Evolutionary conservation across 2,113 vertebrate genomes (phyloP).

Genomic region (Felis chaus): DNA sequence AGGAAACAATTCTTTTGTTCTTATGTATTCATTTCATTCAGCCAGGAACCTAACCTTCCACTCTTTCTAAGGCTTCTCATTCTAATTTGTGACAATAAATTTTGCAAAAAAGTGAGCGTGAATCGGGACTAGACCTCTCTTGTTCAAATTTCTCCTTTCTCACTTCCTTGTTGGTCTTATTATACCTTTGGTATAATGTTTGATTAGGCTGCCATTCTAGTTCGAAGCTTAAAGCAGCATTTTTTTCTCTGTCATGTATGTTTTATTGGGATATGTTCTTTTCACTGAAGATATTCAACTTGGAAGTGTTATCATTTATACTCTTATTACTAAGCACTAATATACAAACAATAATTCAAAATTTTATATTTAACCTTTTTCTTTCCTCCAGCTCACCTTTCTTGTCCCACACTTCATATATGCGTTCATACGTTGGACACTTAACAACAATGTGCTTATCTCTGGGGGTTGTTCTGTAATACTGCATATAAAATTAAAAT

Average conservation of each 20-base stretch:
- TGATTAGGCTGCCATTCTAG: background rate
- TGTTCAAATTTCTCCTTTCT: background rate
- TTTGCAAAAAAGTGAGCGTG: background rate
- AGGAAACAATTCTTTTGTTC: background rate
- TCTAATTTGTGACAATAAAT: background rate
- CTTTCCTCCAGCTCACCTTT: background rate
- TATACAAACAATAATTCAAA: background rate
- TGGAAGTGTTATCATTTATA: background rate
- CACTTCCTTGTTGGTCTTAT: background rate
- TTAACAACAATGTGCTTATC: conserved; percentile 24
- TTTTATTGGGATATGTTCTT: background rate
- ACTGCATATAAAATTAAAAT: conserved; percentile 64
- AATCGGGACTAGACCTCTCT: background rate
- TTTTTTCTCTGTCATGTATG: background rate
- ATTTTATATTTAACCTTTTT: background rate
- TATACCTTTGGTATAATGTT: background rate
- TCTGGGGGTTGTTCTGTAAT: conserved; percentile 46
- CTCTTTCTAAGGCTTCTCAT: background rate
- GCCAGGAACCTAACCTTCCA: background rate
- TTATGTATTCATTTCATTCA: background rate
- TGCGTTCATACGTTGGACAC: background rate
- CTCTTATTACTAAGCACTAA: background rate
- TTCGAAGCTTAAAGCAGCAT: background rate
- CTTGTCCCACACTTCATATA: background rate
- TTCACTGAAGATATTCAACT: background rate